These are phyloP conservation scores for Anguilla obscura DNA, from an alignment of 2,797 vertebrate species.

Conservation along the genomic window DNA sequence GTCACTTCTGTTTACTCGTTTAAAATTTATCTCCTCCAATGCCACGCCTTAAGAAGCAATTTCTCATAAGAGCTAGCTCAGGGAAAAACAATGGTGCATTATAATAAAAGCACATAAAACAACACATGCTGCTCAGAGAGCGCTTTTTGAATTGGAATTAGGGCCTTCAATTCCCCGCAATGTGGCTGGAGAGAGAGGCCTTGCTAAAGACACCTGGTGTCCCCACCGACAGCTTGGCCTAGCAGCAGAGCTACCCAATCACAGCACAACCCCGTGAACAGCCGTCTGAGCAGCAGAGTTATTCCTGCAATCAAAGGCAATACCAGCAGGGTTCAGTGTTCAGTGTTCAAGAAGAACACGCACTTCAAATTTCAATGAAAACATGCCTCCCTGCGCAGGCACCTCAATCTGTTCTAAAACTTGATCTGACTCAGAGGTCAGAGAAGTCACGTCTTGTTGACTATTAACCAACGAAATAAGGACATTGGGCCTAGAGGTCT, in stretches of 20 bases:
- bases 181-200: constrained; percentile 37
- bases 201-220: constrained; percentile 30
- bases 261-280: constrained; percentile 2
- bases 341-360: constrained; percentile 39
- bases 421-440: constrained; percentile 31
- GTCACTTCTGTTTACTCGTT: constrained; percentile 60
- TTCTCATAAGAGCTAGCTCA: constrained; percentile 55
- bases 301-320: not conserved
- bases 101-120: constrained; percentile 47
- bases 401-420: constrained; percentile 36
- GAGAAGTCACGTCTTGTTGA: constrained; percentile 45
- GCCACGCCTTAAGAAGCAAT: constrained; percentile 43
- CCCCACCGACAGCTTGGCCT: not conserved
- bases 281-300: not conserved
- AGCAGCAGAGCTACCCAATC: not conserved
- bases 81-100: constrained; percentile 49
- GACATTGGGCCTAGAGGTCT: constrained; percentile 13
- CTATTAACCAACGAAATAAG: constrained; percentile 44
- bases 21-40: constrained; percentile 55
- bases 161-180: constrained; percentile 28
- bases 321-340: constrained; percentile 25
- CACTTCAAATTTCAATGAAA: constrained; percentile 50
- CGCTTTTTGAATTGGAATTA: constrained; percentile 10
- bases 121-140: constrained; percentile 43
- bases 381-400: constrained; percentile 42